Evolutionary conservation across 1,140 invertebrate genomes (phyloP), one percentile per base, ranked within the genome.

Genomic region (Papilio dardanus): DNA sequence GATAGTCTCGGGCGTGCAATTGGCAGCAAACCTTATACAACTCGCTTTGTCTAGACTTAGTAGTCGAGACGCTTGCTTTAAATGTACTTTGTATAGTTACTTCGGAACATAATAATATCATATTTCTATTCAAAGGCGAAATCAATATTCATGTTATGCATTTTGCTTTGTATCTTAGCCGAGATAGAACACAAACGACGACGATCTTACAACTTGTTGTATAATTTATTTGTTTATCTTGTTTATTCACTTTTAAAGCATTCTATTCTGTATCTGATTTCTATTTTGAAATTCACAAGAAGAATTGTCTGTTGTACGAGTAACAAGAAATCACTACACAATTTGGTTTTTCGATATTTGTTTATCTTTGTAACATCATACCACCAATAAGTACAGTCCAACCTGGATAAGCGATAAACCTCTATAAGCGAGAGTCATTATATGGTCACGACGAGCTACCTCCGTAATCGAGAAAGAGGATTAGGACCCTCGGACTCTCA

Each of bases 11-110:
- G 79, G 76, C 76, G 84, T 82, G 81, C 88, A 90, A 90, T 90
- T 87, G 88, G 81, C 80, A 86, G 85, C 81, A 84, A 87, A 89
- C 83, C 84, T 85, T 86, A 62, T 62, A 84, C 79, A 82, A 81
- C 79, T 85, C 74, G 80, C 83, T 85, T 87, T 86, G 89, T 90
- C 88, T 88, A 88, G 88, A 89, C 86, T 84, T 79, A 75, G 82
- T 85, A 82, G 82, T 80, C 81, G 81, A 85, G 83, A 86, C 83
- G 79, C 78, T 84, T 81, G 77, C 81, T 82, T 81, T 77, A 80
- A 81, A 79, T 81, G 74, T 77, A 54, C 71, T 78, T 40, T 82
- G 75, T 80, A 79, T 74, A 77, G 68, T 75, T 82, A 76, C 58
- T 77, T 73, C 16, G 71, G 50, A 80, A 71, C 74, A 80, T 82